Percentiles rank a stretch among this genome's conserved stretches.
Conservation (phyloP, 2,113 vertebrate species). For the Lamprotornis superbus region DNA sequence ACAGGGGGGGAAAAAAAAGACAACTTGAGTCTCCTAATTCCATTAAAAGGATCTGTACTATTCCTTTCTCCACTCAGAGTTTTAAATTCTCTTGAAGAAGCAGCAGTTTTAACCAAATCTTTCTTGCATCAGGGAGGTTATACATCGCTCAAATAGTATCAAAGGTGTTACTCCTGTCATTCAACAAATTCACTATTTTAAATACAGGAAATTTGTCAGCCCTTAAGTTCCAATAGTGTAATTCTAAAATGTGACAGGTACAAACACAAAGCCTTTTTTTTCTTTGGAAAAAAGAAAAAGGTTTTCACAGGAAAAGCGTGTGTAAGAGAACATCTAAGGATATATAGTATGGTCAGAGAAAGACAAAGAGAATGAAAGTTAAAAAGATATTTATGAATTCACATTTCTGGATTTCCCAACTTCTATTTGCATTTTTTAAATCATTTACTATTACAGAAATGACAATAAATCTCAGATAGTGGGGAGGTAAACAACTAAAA, state of each 20-base stretch:
- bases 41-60: not conserved
- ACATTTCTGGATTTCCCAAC: not conserved
- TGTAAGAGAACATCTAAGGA: not conserved
- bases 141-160: not conserved
- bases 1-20: accelerated
- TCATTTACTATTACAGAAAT: not conserved
- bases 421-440: not conserved
- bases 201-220: not conserved
- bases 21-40: not conserved
- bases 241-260: not conserved
- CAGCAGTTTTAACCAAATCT: not conserved
- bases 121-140: not conserved
- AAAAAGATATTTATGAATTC: not conserved
- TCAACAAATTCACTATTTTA: not conserved
- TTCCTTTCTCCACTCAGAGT: not conserved
- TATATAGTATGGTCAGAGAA: not conserved
- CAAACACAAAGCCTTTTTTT: not conserved
- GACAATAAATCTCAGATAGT: not conserved
- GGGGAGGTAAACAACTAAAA: not conserved
- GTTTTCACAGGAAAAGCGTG: not conserved
- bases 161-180: not conserved
- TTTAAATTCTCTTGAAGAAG: not conserved
- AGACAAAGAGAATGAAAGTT: not conserved
- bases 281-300: not conserved
- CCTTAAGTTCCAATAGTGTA: not conserved